Percentiles rank a stretch among this genome's conserved stretches.
Evolutionary conservation across 1,140 invertebrate genomes (phyloP).

Genomic region (Hylaeus volcanicus): DNA sequence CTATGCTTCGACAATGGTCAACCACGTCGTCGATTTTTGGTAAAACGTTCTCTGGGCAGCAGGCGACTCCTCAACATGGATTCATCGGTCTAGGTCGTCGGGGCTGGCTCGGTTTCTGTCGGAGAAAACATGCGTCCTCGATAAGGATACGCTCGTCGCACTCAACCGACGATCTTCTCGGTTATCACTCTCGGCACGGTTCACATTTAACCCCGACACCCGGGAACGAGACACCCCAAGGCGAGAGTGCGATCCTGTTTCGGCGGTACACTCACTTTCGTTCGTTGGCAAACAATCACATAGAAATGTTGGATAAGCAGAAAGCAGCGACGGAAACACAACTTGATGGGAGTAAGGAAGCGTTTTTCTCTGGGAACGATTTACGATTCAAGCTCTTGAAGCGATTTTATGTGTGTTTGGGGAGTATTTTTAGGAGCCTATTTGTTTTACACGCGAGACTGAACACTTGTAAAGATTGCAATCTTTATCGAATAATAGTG

Average conservation of each 20-base stretch:
- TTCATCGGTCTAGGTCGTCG: not conserved
- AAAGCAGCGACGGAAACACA: conserved; percentile 44
- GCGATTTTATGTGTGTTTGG: not conserved
- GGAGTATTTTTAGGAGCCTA: too few species aligned
- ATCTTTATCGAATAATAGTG: too few species aligned
- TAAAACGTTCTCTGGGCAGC: conserved; percentile 1
- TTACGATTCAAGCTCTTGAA: not conserved
- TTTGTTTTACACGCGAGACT: too few species aligned
- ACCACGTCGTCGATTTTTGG: not conserved
- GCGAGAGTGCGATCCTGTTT: not conserved
- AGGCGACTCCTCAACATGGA: conserved; percentile 44
- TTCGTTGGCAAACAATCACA: conserved; percentile 15
- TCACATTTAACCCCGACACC: conserved; percentile 46
- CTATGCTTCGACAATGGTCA: not conserved
- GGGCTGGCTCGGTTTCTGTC: conserved; percentile 44
- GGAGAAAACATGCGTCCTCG: conserved; percentile 51
- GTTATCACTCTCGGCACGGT: conserved; percentile 13
- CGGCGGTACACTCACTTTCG: not conserved
- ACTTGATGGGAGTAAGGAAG: too few species aligned
- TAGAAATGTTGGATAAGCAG: conserved; percentile 46
- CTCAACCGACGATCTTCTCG: conserved; percentile 30
- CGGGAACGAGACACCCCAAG: conserved; percentile 21
- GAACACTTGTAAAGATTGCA: too few species aligned
- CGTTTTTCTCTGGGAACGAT: too few species aligned
- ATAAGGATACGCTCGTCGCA: conserved; percentile 20